These are phyloP conservation scores for Cephalopachus bancanus DNA, from an alignment of 2,797 vertebrate genomes.

Conservation along the genomic window DNA sequence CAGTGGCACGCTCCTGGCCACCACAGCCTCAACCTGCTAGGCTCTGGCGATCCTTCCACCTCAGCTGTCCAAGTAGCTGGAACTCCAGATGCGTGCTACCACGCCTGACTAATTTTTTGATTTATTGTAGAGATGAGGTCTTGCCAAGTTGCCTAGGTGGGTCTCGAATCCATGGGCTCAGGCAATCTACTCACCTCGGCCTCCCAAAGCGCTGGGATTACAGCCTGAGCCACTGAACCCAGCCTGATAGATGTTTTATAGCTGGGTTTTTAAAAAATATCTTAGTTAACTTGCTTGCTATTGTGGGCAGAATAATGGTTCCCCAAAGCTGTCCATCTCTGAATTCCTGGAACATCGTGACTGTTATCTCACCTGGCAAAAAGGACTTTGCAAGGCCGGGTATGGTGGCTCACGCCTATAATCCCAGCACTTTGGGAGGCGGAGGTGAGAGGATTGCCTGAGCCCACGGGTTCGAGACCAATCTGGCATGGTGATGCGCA, in stretches of 20 bases:
- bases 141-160: no score
- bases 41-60: no score
- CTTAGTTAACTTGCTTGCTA: neutral
- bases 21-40: no score
- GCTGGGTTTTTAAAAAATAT: neutral
- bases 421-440: neutral
- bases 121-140: no score
- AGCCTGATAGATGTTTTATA: neutral
- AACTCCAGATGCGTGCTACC: no score
- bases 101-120: no score
- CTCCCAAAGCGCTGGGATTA: no score
- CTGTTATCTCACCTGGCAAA: neutral
- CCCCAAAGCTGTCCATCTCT: neutral
- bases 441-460: neutral
- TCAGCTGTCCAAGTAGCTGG: no score
- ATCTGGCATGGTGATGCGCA: neutral
- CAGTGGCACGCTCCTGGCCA: no score
- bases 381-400: neutral
- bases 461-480: neutral
- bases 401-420: fast-evolving
- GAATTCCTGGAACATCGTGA: neutral
- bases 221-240: no score
- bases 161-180: no score
- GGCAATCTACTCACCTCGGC: no score
- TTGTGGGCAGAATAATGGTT: neutral